Conservation (phyloP, 2,888 invertebrate genomes). For the Metopia argyrocephala region DNA sequence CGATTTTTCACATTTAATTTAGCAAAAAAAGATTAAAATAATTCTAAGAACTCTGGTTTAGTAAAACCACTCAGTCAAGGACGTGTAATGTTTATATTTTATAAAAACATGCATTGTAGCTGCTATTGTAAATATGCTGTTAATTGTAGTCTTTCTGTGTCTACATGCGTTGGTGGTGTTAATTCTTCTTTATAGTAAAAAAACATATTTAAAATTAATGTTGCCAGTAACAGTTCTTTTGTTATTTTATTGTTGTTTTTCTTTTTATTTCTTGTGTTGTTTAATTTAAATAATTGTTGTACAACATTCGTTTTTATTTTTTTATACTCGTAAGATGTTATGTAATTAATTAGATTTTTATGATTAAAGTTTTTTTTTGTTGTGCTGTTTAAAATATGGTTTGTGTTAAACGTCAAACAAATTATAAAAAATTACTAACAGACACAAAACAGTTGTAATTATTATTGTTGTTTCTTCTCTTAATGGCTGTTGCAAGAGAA, state of each 20-base stretch:
- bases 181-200: too few species aligned
- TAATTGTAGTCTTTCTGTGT: neutral
- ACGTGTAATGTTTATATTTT: constrained; percentile 37
- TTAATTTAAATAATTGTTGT: neutral
- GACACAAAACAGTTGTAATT: constrained; percentile 1
- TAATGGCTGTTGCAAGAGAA: neutral
- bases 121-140: neutral
- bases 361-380: constrained; percentile 33
- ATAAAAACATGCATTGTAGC: too few species aligned
- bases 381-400: neutral
- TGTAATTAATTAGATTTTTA: constrained; percentile 49
- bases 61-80: constrained; percentile 59
- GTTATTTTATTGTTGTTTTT: constrained; percentile 12
- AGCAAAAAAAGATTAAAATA: too few species aligned
- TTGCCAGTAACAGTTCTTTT: constrained; percentile 17
- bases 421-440: constrained; percentile 19
- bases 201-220: too few species aligned
- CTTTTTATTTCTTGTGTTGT: too few species aligned
- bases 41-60: too few species aligned
- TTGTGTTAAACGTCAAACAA: constrained; percentile 22
- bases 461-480: neutral
- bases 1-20: too few species aligned
- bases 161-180: neutral
- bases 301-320: constrained; percentile 33
- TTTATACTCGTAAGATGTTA: constrained; percentile 5